A percentile compares a stretch with the other conserved stretches of the same genome.
Conservation (phyloP, 2,113 vertebrate genomes). For the Siniperca knerii region DNA sequence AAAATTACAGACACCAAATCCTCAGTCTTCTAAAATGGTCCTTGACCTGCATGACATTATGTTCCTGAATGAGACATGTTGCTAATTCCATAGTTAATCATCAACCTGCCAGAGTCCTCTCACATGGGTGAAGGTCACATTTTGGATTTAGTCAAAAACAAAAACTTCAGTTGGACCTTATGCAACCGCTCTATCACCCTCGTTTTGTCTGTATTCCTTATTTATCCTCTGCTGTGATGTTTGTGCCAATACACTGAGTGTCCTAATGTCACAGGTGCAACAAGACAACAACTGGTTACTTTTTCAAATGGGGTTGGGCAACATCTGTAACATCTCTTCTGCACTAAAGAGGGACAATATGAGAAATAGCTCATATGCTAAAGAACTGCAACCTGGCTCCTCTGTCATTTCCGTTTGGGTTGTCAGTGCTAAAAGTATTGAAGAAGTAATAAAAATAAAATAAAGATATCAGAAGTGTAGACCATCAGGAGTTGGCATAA, state of each 20-base stretch:
- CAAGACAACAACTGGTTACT: not conserved
- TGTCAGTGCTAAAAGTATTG: not conserved
- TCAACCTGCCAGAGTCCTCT: constrained; percentile 68
- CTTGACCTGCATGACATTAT: constrained; percentile 69
- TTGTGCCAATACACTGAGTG: not conserved
- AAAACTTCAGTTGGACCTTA: constrained; percentile 30
- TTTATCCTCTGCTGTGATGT: not conserved
- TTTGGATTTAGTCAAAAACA: constrained; percentile 77
- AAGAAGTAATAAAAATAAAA: not conserved
- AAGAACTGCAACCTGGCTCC: not conserved
- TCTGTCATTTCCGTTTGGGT: not conserved
- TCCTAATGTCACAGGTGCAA: not conserved
- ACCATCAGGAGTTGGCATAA: no score
- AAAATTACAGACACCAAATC: not conserved
- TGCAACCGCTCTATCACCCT: constrained; percentile 21
- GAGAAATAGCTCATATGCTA: not conserved
- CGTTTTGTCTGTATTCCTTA: constrained; percentile 9
- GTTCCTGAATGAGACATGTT: constrained; percentile 72
- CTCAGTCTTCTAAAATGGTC: constrained; percentile 36
- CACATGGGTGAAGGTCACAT: constrained; percentile 81
- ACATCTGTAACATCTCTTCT: not conserved
- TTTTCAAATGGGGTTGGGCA: constrained; percentile 3
- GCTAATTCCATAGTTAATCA: constrained; percentile 80
- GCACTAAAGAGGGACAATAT: not conserved
- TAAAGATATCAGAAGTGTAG: not conserved